Evolutionary conservation across 2,113 vertebrate species (phyloP).

Genomic region (Tauraco erythrolophus): DNA sequence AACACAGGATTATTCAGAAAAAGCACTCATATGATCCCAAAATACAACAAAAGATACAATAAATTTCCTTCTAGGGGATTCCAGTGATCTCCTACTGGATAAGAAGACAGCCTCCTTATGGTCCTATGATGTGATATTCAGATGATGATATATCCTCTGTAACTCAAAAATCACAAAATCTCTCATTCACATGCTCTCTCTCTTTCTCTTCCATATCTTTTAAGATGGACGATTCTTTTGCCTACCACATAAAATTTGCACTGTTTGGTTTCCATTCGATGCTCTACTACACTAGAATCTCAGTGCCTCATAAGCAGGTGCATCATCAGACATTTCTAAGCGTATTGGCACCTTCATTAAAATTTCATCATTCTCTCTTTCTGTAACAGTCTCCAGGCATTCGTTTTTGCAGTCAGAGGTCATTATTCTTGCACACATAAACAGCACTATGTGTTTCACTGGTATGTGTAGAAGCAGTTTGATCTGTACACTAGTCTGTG

Average conservation of each 20-base stretch:
- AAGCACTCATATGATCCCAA: neutral
- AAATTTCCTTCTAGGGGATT: neutral
- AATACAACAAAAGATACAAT: neutral
- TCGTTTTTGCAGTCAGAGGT: neutral
- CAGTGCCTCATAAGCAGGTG: neutral
- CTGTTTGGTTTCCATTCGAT: neutral
- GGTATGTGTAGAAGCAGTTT: neutral
- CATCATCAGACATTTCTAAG: neutral
- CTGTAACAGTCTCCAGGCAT: neutral
- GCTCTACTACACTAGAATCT: neutral
- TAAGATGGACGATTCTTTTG: neutral
- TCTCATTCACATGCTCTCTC: neutral
- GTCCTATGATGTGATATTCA: neutral
- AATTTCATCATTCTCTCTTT: neutral
- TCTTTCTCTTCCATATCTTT: neutral
- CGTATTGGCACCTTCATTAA: conserved; percentile 4
- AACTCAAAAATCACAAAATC: neutral
- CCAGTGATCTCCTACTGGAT: neutral
- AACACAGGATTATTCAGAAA: neutral
- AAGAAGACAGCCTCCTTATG: neutral
- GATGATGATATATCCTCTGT: neutral
- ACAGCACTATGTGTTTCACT: neutral
- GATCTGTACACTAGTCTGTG: neutral
- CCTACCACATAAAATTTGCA: neutral
- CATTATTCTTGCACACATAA: neutral